These are phyloP conservation scores for Aplysina aerophoba DNA, from an alignment of 37 sponge, comb jelly and placozoan species.

Conservation along the genomic window DNA sequence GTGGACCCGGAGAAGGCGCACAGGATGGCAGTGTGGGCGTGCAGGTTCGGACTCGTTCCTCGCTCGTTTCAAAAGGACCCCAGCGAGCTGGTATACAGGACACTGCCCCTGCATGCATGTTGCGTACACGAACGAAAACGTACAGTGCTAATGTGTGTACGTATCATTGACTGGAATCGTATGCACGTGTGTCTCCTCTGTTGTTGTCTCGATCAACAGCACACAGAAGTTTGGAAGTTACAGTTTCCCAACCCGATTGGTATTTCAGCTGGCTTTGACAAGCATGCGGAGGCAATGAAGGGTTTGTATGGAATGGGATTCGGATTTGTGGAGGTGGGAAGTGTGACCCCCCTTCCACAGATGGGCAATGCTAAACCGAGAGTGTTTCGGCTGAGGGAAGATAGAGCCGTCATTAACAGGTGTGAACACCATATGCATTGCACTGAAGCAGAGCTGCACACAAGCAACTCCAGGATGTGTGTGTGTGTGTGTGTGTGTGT, in stretches of 20 bases:
- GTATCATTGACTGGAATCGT: neutral
- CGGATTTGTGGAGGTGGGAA: slow-evolving; percentile 93
- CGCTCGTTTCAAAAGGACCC: neutral
- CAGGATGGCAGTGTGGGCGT: slow-evolving; percentile 49
- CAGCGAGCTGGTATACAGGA: neutral
- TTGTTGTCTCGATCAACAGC: slow-evolving; percentile 32
- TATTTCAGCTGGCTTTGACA: slow-evolving; percentile 97
- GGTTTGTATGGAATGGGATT: slow-evolving; percentile 84
- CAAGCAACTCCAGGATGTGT: neutral
- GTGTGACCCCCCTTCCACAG: slow-evolving; percentile 91
- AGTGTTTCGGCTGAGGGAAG: slow-evolving; percentile 86
- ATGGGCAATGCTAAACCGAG: slow-evolving; percentile 84
- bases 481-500: neutral
- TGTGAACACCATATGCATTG: slow-evolving; percentile 25
- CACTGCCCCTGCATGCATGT: too few relatives aligned
- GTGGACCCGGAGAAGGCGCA: slow-evolving; percentile 85
- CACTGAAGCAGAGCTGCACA: neutral
- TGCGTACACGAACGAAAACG: too few relatives aligned
- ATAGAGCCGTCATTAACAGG: slow-evolving; percentile 93
- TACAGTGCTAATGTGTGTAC: neutral
- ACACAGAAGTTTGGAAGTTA: slow-evolving; percentile 58
- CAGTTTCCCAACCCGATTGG: slow-evolving; percentile 86
- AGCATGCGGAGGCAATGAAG: slow-evolving; percentile 81
- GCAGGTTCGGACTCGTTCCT: slow-evolving; percentile 46
- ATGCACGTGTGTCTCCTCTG: neutral